Percentiles rank a stretch among this genome's conserved stretches.
Evolutionary conservation across 2,113 vertebrate species (phyloP).

Genomic region (Catagonus wagneri): DNA sequence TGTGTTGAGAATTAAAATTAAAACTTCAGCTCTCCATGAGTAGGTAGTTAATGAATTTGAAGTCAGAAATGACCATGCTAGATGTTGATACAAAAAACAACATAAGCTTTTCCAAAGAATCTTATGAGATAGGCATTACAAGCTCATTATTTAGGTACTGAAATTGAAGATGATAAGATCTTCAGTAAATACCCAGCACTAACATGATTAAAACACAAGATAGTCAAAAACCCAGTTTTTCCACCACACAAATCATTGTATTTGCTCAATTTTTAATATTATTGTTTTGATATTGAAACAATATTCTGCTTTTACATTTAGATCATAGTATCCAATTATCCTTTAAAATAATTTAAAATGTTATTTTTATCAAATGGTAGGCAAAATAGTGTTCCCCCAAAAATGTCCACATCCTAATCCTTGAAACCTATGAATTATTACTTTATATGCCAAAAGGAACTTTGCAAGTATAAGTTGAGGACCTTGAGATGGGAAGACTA

Average conservation of each 20-base stretch:
- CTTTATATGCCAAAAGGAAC: not conserved
- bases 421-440: not conserved
- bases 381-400: not conserved
- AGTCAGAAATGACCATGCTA: constrained; percentile 28
- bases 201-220: not conserved
- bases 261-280: constrained; percentile 42
- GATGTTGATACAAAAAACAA: not conserved
- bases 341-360: constrained; percentile 21
- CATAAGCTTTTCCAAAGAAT: not conserved
- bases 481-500: not conserved
- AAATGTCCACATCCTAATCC: not conserved
- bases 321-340: not conserved
- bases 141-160: not conserved
- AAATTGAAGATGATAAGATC: constrained; percentile 48
- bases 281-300: not conserved
- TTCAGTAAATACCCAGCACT: not conserved
- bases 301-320: not conserved
- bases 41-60: constrained; percentile 53
- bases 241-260: not conserved
- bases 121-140: not conserved
- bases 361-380: not conserved
- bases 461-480: not conserved
- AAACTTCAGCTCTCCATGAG: not conserved
- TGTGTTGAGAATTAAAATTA: not conserved
- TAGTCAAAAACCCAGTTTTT: not conserved